Base-by-base conservation (phyloP, 1,140 invertebrate genomes). In the Centruroides vittatus region DNA sequence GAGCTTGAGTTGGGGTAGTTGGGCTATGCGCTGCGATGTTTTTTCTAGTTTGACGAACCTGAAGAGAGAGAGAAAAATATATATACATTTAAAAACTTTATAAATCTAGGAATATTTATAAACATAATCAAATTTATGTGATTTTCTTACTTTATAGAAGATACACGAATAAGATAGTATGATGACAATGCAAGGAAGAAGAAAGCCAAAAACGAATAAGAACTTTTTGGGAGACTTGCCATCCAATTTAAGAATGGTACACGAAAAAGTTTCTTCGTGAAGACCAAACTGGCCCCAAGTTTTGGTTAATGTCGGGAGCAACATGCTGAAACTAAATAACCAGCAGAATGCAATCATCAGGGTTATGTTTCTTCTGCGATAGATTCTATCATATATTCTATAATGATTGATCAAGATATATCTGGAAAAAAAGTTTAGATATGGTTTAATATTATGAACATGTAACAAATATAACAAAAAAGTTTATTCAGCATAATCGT, bases 221-320 rank as follows among this genome's bases (percentile, higher is more conserved):
- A 87, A 83, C 70, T 90, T 90, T 75, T 92, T 92, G 2, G 89
- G 89, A 5, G 88, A 91, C 36, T 72, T 75, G 35, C 76, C 80
- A 63, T 87, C 78, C 65, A 82, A 80, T 51, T 67, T 69, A 5
- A 91, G 75, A 47, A 69, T 66, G 11, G 66, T 67, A 55, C 67
- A 69, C 1, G 66, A 67, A 60, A 67, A 69, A 41, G 62, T 67
- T 3, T 51, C 48, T 6, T 10, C 72, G 63, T 90, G 83, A 8
- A 89, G 74, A 0, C 89, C 89, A 63, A 92, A 75, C 60, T 79
- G 80, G 3, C 89, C 89, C 89, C 89, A 92, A 2, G 86, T 71
- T 12, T 82, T 86, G 4, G 86, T 68, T 48, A 89, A 73, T 0
- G 89, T 86, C 35, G 86, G 86, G 3, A 88, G 70, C 78, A 91